A percentile compares a stretch with the other conserved stretches of the same genome.
These are phyloP conservation scores for Formica aserva DNA, from an alignment of 2,888 invertebrate genomes.

Conservation along the genomic window DNA sequence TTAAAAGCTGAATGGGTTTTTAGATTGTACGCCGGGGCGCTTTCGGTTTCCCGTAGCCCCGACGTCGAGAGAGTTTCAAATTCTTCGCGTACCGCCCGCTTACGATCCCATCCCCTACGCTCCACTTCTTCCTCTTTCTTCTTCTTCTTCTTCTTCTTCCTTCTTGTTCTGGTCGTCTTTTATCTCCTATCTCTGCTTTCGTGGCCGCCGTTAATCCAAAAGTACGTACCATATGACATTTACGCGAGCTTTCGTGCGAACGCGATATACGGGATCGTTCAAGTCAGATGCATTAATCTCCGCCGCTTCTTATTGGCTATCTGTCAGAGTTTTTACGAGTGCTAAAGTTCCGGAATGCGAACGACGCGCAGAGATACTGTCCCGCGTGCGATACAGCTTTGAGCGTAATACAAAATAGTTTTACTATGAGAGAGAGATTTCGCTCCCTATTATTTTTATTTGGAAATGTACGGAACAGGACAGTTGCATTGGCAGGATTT, in stretches of 20 bases:
- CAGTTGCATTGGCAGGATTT: constrained; percentile 33
- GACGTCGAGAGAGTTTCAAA: constrained; percentile 74
- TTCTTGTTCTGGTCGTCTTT: constrained; percentile 16
- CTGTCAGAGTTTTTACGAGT: constrained; percentile 52
- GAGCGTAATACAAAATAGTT: constrained; percentile 37
- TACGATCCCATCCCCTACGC: constrained; percentile 45
- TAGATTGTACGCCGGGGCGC: constrained; percentile 82
- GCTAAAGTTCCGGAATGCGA: constrained; percentile 47
- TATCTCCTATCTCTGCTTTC: constrained; percentile 20
- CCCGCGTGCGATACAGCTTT: constrained; percentile 36
- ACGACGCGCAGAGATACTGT: constrained; percentile 44
- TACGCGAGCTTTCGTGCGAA: constrained; percentile 32
- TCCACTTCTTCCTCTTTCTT: constrained; percentile 32
- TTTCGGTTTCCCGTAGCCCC: constrained; percentile 82
- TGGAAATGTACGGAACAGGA: background rate
- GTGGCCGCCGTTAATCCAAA: constrained; percentile 49
- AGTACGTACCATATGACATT: constrained; percentile 51
- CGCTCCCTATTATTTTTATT: constrained; percentile 14
- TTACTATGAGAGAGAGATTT: constrained; percentile 13
- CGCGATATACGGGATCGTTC: constrained; percentile 45
- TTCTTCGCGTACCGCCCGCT: constrained; percentile 73
- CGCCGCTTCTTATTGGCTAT: constrained; percentile 52
- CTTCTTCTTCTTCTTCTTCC: constrained; percentile 62
- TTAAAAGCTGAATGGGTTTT: constrained; percentile 85
- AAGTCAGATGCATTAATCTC: constrained; percentile 52